Base-by-base conservation (phyloP, 2,888 invertebrate genomes). In the Ariolimax columbianus region DNA sequence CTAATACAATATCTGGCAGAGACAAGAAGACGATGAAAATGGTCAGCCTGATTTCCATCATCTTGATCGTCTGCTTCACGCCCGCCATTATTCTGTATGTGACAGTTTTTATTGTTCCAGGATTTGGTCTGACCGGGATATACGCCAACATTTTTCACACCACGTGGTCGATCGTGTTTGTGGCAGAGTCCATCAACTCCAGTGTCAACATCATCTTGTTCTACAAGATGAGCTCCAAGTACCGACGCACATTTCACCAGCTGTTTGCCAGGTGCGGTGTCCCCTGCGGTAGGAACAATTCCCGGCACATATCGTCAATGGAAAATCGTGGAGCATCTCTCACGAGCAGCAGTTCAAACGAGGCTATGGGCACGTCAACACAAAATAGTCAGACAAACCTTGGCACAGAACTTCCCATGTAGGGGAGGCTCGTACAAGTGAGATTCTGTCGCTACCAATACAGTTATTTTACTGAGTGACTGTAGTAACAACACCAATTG, bases 101-200 rank as follows among this genome's bases (percentile, higher is more conserved):
- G 14, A 68, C 68, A 0, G 43, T 33, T 4, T 63, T 79, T 30
- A 30, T 33, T 43, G 30, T 79, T 0, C 63, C 40, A 3, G 79
- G 55, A 30, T 79, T 79, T 68, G 2, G 1, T 7, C 0, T 63
- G 1, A 63, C 43, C 1, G 79, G 79, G 0, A 68, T 4, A 30
- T 66, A 79, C 23, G 23, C 79, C 68, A 79, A 23, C 30, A 66
- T 79, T 17, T 79, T 66, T 23, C 30, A 66, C 33, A 26, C 40
- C 0, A 33, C 66, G 7, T 79, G 68, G 79, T 79, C 79, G 6
- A 2, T 79, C 0, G 30, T 68, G n/a, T 63, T 79, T 23, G 30
- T 79, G 68, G 66, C 66, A 33, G 79, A 79, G 43, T 66, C 79
- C 19, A 43, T 79, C 19, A 79, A 79, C 23, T 59, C 79, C 30